These are phyloP conservation scores for Mobula hypostoma DNA, from an alignment of 2,113 vertebrate genomes.

Conservation along the genomic window DNA sequence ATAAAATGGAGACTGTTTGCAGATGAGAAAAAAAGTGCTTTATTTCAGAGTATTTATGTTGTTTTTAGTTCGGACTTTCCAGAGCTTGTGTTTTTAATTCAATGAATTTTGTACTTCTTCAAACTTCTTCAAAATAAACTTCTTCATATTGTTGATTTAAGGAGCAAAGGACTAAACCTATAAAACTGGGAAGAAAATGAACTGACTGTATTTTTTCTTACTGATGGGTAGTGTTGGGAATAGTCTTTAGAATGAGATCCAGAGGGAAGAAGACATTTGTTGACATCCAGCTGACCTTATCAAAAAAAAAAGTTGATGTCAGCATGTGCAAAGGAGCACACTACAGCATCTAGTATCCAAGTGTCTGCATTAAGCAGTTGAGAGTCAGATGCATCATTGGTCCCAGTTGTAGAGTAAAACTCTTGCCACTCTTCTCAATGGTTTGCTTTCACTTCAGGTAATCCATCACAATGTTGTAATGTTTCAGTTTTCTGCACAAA, in stretches of 20 bases:
- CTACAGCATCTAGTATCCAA: background rate
- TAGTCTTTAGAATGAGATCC: background rate
- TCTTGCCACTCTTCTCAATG: background rate
- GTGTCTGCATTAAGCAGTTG: background rate
- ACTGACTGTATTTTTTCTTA: background rate
- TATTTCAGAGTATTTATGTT: background rate
- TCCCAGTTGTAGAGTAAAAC: background rate
- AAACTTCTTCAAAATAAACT: background rate
- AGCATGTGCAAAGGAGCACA: background rate
- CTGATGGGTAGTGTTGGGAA: background rate
- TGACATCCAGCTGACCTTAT: background rate
- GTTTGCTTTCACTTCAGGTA: background rate
- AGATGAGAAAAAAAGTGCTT: background rate
- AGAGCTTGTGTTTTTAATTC: background rate
- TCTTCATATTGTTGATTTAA: background rate
- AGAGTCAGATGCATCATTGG: background rate
- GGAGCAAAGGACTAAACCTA: background rate
- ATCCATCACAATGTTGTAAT: background rate
- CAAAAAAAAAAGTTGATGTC: background rate
- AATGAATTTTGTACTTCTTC: background rate
- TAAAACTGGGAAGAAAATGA: background rate
- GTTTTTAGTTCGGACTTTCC: background rate
- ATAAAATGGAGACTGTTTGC: background rate
- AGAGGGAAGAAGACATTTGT: background rate
- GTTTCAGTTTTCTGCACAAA: background rate